Evolutionary conservation across 2,797 vertebrate genomes (phyloP).

Genomic region (Anguilla anguilla): DNA sequence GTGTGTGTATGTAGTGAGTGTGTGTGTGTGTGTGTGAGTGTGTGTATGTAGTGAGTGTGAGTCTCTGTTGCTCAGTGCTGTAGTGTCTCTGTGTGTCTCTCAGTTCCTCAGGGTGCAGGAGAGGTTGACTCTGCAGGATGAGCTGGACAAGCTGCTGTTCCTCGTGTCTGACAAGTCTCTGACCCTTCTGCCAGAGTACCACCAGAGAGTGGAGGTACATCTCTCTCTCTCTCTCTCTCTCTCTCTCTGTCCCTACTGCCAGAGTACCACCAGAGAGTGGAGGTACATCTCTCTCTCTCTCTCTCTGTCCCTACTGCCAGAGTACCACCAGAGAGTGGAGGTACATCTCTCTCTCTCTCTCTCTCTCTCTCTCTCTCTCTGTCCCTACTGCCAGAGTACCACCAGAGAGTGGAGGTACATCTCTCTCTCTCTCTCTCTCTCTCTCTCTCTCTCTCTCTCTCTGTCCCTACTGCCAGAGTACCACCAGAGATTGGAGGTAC

Average conservation of each 20-base stretch:
- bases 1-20: not conserved
- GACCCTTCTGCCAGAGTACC: constrained; percentile 86
- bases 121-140: constrained; percentile 78
- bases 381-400: constrained; percentile 81
- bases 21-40: not conserved
- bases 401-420: constrained; percentile 83
- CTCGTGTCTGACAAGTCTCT: constrained; percentile 84
- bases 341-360: constrained; percentile 51
- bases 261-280: constrained; percentile 87
- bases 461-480: constrained; percentile 85
- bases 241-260: constrained; percentile 77
- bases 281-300: not conserved
- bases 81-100: constrained; percentile 25
- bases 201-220: constrained; percentile 83
- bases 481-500: constrained; percentile 83
- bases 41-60: not conserved
- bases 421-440: not conserved
- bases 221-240: not conserved
- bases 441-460: not conserved
- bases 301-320: constrained; percentile 78
- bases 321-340: constrained; percentile 87
- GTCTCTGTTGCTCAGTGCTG: not conserved
- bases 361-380: not conserved
- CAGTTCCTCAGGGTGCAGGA: constrained; percentile 79
- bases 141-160: constrained; percentile 81